Evolutionary conservation across 2,888 invertebrate genomes (phyloP).

Genomic region (Phlogophora meticulosa): DNA sequence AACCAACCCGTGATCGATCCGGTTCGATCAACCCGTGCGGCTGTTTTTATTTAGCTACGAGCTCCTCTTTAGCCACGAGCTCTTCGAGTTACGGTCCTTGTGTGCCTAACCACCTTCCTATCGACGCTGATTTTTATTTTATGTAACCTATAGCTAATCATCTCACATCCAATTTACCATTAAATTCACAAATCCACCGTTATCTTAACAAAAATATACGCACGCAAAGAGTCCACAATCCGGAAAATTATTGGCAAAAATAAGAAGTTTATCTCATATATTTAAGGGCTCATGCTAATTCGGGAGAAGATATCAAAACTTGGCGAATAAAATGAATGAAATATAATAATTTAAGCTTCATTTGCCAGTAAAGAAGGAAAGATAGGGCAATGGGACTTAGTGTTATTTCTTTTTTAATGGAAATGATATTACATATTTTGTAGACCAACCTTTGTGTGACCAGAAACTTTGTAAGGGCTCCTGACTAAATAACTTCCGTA

Average conservation of each 20-base stretch:
- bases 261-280: slow-evolving; percentile 63
- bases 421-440: slow-evolving; percentile 35
- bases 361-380: slow-evolving; percentile 60
- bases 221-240: slow-evolving; percentile 34
- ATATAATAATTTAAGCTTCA: slow-evolving; percentile 69
- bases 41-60: no score
- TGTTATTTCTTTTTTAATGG: slow-evolving; percentile 68
- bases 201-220: slow-evolving; percentile 40
- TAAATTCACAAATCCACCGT: slow-evolving; percentile 48
- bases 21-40: no score
- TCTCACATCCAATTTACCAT: slow-evolving; percentile 44
- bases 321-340: slow-evolving; percentile 66
- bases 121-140: slow-evolving; percentile 18
- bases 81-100: no score
- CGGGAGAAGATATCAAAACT: slow-evolving; percentile 59
- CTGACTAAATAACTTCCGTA: no score
- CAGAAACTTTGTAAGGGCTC: no score
- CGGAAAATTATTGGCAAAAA: slow-evolving; percentile 67
- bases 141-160: not conserved
- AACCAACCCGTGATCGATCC: no score
- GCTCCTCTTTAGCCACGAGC: no score
- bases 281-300: slow-evolving; percentile 68
- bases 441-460: no score
- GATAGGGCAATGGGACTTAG: slow-evolving; percentile 57
- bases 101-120: not conserved